Evolutionary conservation across 2,888 invertebrate species (phyloP).

Genomic region (Stratiomys singularior): DNA sequence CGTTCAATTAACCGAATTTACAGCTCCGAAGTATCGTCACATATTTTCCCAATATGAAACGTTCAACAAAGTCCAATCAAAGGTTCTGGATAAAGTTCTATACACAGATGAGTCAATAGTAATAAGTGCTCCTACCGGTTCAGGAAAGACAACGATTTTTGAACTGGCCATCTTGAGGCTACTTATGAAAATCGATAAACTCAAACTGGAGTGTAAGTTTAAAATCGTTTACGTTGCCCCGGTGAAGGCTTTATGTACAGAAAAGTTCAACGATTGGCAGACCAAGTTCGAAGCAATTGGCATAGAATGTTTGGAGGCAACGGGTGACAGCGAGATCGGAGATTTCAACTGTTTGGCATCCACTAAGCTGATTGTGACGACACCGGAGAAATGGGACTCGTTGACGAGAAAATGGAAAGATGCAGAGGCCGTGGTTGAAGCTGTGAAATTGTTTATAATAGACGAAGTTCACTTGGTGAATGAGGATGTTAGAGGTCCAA

Average conservation of each 20-base stretch:
- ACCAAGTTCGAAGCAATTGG: conserved; percentile 73
- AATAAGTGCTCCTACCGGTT: conserved; percentile 83
- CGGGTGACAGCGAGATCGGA: conserved; percentile 78
- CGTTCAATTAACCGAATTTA: not conserved
- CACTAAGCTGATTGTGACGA: conserved; percentile 77
- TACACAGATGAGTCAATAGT: conserved; percentile 77
- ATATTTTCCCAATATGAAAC: conserved; percentile 70
- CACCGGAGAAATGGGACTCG: conserved; percentile 88
- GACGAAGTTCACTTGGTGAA: conserved; percentile 83
- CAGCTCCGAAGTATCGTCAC: conserved; percentile 68
- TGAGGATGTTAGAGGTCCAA: conserved; percentile 77
- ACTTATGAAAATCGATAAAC: conserved; percentile 69
- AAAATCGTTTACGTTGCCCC: conserved; percentile 88
- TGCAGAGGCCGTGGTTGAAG: conserved; percentile 71
- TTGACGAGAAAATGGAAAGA: conserved; percentile 80
- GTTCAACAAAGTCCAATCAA: conserved; percentile 81
- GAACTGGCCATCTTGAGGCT: conserved; percentile 80
- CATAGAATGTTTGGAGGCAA: conserved; percentile 75
- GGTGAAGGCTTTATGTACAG: conserved; percentile 81
- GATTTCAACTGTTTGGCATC: conserved; percentile 69
- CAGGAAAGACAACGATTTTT: conserved; percentile 85
- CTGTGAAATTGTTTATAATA: conserved; percentile 75
- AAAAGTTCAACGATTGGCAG: conserved; percentile 78
- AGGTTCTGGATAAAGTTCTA: conserved; percentile 75
- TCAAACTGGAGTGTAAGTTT: conserved; percentile 65